phyloP scores from a whole-genome alignment of 2,797 vertebrate species.

The Cirrhinus mrigala region DNA sequence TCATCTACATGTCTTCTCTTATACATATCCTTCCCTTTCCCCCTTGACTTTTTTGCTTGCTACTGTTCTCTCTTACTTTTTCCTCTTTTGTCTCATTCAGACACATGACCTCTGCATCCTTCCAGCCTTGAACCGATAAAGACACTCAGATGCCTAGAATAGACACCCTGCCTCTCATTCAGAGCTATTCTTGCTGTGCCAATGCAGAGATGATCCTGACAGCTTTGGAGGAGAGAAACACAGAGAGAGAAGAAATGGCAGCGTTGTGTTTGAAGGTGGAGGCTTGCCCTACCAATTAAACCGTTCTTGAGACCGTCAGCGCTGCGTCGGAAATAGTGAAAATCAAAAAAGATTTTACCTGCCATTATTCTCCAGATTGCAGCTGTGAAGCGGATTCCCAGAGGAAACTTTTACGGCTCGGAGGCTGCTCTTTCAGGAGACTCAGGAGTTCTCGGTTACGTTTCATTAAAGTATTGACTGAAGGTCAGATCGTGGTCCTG shows the following conservation, averaged over 20 bases:
- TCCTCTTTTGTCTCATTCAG: constrained; percentile 20
- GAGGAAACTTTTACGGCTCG: background rate
- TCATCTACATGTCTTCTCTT: constrained; percentile 29
- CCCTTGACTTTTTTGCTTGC: background rate
- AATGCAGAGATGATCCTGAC: constrained; percentile 17
- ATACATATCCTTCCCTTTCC: background rate
- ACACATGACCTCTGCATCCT: constrained; percentile 22
- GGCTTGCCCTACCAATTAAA: constrained; percentile 44
- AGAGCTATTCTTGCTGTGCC: constrained; percentile 35
- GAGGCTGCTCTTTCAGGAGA: constrained; percentile 16
- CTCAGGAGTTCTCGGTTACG: background rate
- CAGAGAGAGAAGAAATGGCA: constrained; percentile 9
- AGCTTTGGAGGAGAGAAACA: constrained; percentile 29
- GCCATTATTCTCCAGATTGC: constrained; percentile 6
- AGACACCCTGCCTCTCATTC: constrained; percentile 21
- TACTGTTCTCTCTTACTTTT: constrained; percentile 3
- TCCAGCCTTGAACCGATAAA: constrained; percentile 5
- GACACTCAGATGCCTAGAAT: constrained; percentile 17
- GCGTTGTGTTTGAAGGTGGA: background rate
- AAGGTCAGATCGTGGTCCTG: background rate
- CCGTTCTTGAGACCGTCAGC: constrained; percentile 9
- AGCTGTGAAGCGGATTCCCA: constrained; percentile 13
- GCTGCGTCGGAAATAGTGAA: constrained; percentile 8
- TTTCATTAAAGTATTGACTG: constrained; percentile 12
- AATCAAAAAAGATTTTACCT: constrained; percentile 17